Evolutionary conservation across 2,797 vertebrate species (phyloP).

Genomic region (Ficedula albicollis): DNA sequence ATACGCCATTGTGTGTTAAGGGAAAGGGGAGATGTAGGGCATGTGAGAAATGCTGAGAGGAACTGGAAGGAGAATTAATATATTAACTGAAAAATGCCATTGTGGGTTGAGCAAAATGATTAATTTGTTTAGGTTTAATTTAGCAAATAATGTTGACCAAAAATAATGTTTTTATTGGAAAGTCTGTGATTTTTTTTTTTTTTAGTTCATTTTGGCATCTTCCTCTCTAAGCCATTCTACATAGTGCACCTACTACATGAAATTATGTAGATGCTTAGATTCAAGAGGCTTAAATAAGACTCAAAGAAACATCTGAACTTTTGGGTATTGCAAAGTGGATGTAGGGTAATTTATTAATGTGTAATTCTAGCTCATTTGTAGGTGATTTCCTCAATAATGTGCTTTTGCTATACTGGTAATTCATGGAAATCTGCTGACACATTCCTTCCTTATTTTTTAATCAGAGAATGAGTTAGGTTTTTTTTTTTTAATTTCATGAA

Average conservation of each 20-base stretch:
- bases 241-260: neutral
- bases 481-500: neutral
- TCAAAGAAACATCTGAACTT: neutral
- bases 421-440: neutral
- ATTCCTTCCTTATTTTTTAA: neutral
- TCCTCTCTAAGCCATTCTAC: neutral
- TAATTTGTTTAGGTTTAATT: neutral
- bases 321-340: neutral
- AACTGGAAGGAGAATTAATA: neutral
- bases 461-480: neutral
- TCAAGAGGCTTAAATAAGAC: neutral
- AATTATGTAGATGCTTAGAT: neutral
- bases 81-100: neutral
- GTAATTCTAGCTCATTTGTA: neutral
- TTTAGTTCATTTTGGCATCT: neutral
- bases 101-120: neutral
- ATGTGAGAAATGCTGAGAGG: neutral
- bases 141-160: conserved; percentile 9
- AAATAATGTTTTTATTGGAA: conserved; percentile 20
- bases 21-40: neutral
- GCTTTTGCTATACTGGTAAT: neutral
- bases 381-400: neutral
- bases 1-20: neutral
- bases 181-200: neutral
- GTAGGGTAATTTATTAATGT: neutral